Evolutionary conservation across 2,888 invertebrate species (phyloP), one percentile per base, ranked within the genome.

Genomic region (Eurytoma adleriae): DNA sequence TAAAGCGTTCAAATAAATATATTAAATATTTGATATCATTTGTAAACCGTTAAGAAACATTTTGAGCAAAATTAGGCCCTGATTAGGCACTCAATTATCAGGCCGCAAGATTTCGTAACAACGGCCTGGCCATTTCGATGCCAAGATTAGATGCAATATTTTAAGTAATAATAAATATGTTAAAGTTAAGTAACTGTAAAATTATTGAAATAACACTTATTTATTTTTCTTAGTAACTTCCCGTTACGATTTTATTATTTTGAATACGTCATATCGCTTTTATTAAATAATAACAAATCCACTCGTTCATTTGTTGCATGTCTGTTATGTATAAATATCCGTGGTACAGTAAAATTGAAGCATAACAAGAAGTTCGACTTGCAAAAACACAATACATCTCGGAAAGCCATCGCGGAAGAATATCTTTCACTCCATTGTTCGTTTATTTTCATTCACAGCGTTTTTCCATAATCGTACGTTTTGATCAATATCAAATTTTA

Each of bases 271-370:
- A 76, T 69, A 76, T 76, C 76, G 62, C 76, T 76, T 40, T 76
- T 76, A 69, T 69, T 76, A 76, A 77, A 70, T 77, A 48, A 59
- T 73, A 77, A 77, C 70, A 77, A 77, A 77, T 27, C 70, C 69
- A 77, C 64, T 70, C 64, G 56, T 70, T 20, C 70, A 69, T 48
- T 50, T 70, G 54, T 70, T 68, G 61, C 52, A 27, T 66, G 20
- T 56, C 20, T 20, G 24, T 57, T 72, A 68, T 68, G 52, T 56
- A 70, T 64, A 77, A 70, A 77, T 77, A 77, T 70, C 70, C 48
- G 62, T 40, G 61, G 70, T 77, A 77, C 77, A 70, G 56, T 77
- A 77, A 54, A 70, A 70, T 70, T 77, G 70, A 56, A 77, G 77
- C 70, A 64, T 77, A 70, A 76, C 76, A 76, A 76, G 69, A 69